phyloP scores from a whole-genome alignment of 2,113 vertebrate genomes.

The Herpailurus yagouaroundi region DNA sequence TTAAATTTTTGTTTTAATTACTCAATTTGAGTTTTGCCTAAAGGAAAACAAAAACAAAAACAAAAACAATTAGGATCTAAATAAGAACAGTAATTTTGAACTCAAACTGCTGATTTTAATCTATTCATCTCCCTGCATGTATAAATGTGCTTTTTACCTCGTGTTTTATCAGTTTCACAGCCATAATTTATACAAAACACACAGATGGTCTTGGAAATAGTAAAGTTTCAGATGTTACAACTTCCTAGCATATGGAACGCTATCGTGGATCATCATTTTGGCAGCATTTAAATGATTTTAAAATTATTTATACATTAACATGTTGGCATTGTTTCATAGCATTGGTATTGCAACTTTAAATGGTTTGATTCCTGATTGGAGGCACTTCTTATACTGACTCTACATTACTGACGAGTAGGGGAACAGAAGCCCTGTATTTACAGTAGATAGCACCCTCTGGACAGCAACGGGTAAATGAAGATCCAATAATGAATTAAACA shows the following conservation, averaged over 20 bases:
- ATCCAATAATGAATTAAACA: slow-evolving; percentile 52
- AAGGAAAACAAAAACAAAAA: slow-evolving; percentile 57
- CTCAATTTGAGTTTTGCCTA: slow-evolving; percentile 67
- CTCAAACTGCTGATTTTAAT: slow-evolving; percentile 51
- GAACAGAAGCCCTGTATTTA: neutral
- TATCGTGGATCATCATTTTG: slow-evolving; percentile 51
- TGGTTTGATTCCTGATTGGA: slow-evolving; percentile 19
- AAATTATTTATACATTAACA: slow-evolving; percentile 61
- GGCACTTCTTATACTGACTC: neutral
- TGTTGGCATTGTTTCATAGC: slow-evolving; percentile 30
- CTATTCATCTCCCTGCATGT: slow-evolving; percentile 37
- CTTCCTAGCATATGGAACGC: slow-evolving; percentile 70
- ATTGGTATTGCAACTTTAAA: neutral
- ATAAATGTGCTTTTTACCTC: slow-evolving; percentile 60
- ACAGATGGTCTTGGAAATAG: slow-evolving; percentile 65
- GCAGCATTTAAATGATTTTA: slow-evolving; percentile 66
- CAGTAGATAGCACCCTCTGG: neutral
- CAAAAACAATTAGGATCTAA: slow-evolving; percentile 65
- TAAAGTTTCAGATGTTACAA: slow-evolving; percentile 68
- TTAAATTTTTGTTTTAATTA: slow-evolving; percentile 62
- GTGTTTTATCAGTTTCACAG: slow-evolving; percentile 59
- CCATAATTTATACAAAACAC: slow-evolving; percentile 67
- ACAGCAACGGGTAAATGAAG: neutral
- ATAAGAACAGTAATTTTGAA: slow-evolving; percentile 46
- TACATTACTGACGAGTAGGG: neutral